Conservation (phyloP, 2,113 vertebrate species). For the Brachypodius melanocephalos region DNA sequence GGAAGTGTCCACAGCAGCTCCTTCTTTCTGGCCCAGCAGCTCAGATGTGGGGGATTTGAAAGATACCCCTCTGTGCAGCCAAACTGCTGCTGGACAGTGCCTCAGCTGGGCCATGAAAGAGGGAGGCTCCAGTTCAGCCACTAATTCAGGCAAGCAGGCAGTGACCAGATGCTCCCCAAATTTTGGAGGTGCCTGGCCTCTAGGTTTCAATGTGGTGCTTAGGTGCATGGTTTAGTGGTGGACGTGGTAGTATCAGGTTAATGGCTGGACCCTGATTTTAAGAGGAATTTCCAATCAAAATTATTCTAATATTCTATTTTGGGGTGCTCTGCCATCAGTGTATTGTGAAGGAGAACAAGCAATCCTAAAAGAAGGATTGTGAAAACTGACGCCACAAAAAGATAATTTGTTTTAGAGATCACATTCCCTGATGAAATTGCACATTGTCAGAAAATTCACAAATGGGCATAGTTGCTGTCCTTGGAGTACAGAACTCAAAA, state of each 20-base stretch:
- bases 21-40: not conserved
- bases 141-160: not conserved
- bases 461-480: not conserved
- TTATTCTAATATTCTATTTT: not conserved
- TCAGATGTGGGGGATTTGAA: not conserved
- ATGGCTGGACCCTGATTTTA: not conserved
- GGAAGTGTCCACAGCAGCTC: not conserved
- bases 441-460: not conserved
- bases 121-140: not conserved
- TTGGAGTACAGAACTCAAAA: not conserved
- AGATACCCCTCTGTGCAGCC: not conserved
- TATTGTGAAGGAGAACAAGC: not conserved
- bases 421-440: not conserved
- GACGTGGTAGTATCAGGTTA: not conserved
- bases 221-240: not conserved
- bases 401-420: rapidly evolving
- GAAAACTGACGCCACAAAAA: not conserved
- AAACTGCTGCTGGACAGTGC: not conserved
- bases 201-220: not conserved
- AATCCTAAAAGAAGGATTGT: not conserved
- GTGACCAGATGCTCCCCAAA: not conserved
- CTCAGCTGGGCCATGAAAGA: not conserved
- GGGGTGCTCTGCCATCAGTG: rapidly evolving
- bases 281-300: not conserved
- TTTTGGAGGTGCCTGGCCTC: not conserved